phyloP scores from a whole-genome alignment of 2,888 invertebrate species.

The Terebella lapidaria region DNA sequence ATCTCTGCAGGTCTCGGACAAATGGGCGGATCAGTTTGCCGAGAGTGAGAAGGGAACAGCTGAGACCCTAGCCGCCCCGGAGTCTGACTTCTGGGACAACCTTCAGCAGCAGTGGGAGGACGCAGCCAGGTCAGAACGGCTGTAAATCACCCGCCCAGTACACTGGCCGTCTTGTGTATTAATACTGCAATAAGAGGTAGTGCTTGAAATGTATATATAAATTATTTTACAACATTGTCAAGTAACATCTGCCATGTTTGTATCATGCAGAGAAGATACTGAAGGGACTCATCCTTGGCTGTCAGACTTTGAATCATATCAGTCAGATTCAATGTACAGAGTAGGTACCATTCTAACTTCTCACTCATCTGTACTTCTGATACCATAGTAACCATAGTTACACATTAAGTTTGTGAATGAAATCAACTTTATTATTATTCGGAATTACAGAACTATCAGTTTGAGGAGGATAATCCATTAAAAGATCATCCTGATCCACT shows the following conservation, averaged over 20 bases:
- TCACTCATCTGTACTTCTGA: too few species aligned
- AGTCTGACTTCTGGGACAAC: conserved; percentile 53
- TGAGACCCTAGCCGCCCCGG: conserved; percentile 20
- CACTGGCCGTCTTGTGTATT: too few species aligned
- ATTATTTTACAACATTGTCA: neutral
- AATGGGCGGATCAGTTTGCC: neutral
- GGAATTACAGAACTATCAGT: conserved; percentile 66
- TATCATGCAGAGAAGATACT: conserved; percentile 28
- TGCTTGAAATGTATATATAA: neutral
- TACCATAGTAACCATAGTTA: too few species aligned
- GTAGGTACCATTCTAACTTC: too few species aligned
- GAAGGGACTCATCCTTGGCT: conserved; percentile 44
- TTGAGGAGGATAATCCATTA: conserved; percentile 82
- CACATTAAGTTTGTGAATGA: too few species aligned
- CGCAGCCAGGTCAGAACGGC: conserved; percentile 61
- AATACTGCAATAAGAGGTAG: neutral
- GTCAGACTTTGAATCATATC: conserved; percentile 38
- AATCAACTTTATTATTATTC: neutral
- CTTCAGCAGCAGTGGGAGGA: conserved; percentile 54
- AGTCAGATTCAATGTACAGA: conserved; percentile 37
- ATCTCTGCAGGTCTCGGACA: neutral
- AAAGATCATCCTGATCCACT: conserved; percentile 64
- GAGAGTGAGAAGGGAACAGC: neutral
- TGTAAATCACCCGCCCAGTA: too few species aligned
- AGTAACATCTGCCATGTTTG: neutral